phyloP scores from a whole-genome alignment of 2,888 invertebrate genomes.

The Brachynemurus nebulosus region DNA sequence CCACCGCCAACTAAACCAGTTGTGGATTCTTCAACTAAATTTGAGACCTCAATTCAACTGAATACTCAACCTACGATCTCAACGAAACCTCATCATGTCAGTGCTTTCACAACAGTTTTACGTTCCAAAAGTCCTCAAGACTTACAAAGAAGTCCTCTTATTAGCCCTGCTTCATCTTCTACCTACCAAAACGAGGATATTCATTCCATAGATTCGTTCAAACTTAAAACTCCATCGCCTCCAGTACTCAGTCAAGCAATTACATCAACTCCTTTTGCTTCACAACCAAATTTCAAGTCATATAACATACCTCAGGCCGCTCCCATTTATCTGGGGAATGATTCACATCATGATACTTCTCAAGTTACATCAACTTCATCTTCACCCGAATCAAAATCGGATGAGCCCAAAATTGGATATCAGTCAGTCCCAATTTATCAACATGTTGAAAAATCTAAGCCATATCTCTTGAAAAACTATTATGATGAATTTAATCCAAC shows the following conservation, averaged over 20 bases:
- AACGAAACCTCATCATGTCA: too few species aligned
- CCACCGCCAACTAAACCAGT: conserved; percentile 28
- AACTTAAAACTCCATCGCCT: conserved; percentile 23
- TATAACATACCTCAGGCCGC: too few species aligned
- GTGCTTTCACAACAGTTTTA: conserved; percentile 8
- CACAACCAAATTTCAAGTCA: conserved; percentile 28
- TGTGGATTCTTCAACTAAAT: conserved; percentile 5
- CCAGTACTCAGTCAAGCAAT: conserved; percentile 33
- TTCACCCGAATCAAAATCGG: conserved; percentile 30
- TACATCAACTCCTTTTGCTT: conserved; percentile 31
- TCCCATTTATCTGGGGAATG: too few species aligned
- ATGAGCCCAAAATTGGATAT: conserved; percentile 14
- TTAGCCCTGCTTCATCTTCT: conserved; percentile 57
- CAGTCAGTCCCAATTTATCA: conserved; percentile 15
- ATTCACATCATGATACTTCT: too few species aligned
- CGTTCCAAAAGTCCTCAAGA: conserved; percentile 11
- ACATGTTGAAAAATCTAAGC: conserved; percentile 9
- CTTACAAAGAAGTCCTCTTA: conserved; percentile 41
- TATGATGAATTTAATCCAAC: neutral
- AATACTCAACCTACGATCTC: neutral
- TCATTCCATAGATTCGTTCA: conserved; percentile 33
- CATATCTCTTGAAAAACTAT: neutral
- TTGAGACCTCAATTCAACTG: neutral
- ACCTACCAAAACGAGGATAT: conserved; percentile 47
- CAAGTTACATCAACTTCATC: conserved; percentile 41